A percentile compares a stretch with the other conserved stretches of the same genome.
These are phyloP conservation scores for Dyspetes luteomarginatus DNA, from an alignment of 2,888 invertebrate species.

Conservation along the genomic window DNA sequence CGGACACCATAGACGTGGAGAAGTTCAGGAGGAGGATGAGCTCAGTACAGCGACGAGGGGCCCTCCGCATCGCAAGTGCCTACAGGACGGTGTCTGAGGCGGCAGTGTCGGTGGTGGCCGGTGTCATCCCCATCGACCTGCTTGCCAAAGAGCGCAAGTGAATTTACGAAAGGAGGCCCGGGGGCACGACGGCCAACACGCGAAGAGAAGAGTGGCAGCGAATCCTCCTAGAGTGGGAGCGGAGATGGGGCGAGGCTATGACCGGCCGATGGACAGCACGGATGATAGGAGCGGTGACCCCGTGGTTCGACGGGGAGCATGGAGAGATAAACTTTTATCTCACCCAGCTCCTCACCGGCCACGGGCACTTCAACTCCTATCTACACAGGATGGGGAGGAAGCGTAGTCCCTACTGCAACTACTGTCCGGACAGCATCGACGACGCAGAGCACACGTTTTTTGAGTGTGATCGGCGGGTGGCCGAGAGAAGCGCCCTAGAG, in stretches of 20 bases:
- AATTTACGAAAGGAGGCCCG: constrained; percentile 16
- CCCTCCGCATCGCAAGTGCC: constrained; percentile 48
- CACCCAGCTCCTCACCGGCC: constrained; percentile 63
- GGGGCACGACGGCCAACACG: constrained; percentile 40
- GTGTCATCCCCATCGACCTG: constrained; percentile 66
- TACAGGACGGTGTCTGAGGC: constrained; percentile 71
- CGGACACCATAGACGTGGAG: constrained; percentile 40
- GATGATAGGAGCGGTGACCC: constrained; percentile 27
- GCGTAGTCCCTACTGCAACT: constrained; percentile 1
- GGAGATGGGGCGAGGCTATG: constrained; percentile 8
- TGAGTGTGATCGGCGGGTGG: not conserved
- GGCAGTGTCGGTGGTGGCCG: constrained; percentile 65
- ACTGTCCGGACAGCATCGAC: not conserved
- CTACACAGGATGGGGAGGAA: constrained; percentile 11
- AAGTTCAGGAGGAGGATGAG: constrained; percentile 62
- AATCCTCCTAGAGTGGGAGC: constrained; percentile 11
- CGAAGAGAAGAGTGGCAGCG: not conserved
- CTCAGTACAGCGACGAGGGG: constrained; percentile 61
- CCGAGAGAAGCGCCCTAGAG: not conserved
- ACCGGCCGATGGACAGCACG: constrained; percentile 58
- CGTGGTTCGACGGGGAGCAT: constrained; percentile 51
- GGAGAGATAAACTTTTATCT: constrained; percentile 64
- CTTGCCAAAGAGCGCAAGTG: constrained; percentile 62
- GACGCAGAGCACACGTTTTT: constrained; percentile 35
- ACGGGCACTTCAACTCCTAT: constrained; percentile 65